phyloP scores from a whole-genome alignment of 2,888 invertebrate genomes.

The Amphipoea lucens region DNA sequence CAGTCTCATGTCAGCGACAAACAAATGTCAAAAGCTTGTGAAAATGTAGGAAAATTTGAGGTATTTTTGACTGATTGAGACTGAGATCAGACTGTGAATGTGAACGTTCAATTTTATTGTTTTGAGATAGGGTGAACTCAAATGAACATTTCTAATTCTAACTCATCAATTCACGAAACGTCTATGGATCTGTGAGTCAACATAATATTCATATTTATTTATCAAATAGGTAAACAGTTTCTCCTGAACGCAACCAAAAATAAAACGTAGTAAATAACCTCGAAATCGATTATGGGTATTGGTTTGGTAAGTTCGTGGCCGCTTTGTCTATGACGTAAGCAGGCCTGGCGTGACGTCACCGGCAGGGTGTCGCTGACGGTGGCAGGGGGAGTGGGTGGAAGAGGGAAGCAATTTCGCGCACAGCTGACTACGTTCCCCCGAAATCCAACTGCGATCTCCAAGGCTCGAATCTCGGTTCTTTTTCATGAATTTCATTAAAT shows the following conservation, averaged over 20 bases:
- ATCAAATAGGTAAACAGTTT: constrained; percentile 43
- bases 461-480: constrained; percentile 58
- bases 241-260: constrained; percentile 44
- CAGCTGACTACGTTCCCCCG: constrained; percentile 84
- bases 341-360: constrained; percentile 85
- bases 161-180: constrained; percentile 9
- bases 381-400: constrained; percentile 70
- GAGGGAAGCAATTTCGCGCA: constrained; percentile 83
- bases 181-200: constrained; percentile 30
- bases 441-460: constrained; percentile 74
- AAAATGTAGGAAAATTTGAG: too few relatives aligned
- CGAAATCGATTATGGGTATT: constrained; percentile 85
- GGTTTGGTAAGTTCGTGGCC: constrained; percentile 82
- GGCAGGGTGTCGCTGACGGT: constrained; percentile 73
- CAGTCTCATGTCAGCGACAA: too few relatives aligned
- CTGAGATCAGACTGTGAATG: too few relatives aligned
- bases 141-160: constrained; percentile 9
- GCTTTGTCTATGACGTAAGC: constrained; percentile 86
- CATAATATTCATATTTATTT: constrained; percentile 50
- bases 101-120: too few relatives aligned
- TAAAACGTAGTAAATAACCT: constrained; percentile 76
- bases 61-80: too few relatives aligned
- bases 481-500: constrained; percentile 68
- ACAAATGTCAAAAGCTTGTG: too few relatives aligned
- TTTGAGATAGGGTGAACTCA: not conserved